Evolutionary conservation across 30 jellyfish, hydroid and myxozoan species (phyloP), one percentile per base, ranked within the genome.

Genomic region (Turritopsis rubra): DNA sequence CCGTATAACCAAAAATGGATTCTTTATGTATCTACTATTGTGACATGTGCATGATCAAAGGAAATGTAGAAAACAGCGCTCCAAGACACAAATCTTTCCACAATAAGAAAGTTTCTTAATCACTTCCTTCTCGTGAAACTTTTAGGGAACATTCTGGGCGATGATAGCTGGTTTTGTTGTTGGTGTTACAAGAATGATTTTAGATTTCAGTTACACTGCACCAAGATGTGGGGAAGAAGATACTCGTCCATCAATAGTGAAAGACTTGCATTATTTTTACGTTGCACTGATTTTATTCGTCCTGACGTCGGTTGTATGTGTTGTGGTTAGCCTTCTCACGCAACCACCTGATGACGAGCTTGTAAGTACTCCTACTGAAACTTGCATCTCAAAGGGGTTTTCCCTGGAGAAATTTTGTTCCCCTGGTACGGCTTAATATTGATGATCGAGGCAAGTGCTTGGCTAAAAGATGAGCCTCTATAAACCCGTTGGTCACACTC

Each of bases 61-160:
- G n/a, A n/a, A 75, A n/a, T 22, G n/a, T n/a, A n/a, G n/a, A n/a
- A n/a, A n/a, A n/a, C n/a, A n/a, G n/a, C n/a, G n/a, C n/a, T n/a
- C n/a, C n/a, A n/a, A n/a, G n/a, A n/a, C n/a, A n/a, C n/a, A n/a
- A n/a, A n/a, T n/a, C n/a, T n/a, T n/a, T n/a, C n/a, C n/a, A n/a
- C n/a, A n/a, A n/a, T n/a, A n/a, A n/a, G n/a, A n/a, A n/a, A n/a
- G n/a, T n/a, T n/a, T n/a, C n/a, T n/a, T n/a, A n/a, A n/a, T n/a
- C n/a, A n/a, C n/a, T n/a, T n/a, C n/a, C n/a, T n/a, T n/a, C 13
- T 41, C 60, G 13, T 41, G 60, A n/a, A n/a, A 53, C 13, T 84
- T 84, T 22, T 65, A 93, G 99, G 99, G 99, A 21, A 77, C 97
- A 7, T 93, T 93, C 83, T 88, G 96, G 95, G 96, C 96, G 18